Conservation (phyloP, 2,888 invertebrate genomes). For the Drosophila subsilvestris region DNA sequence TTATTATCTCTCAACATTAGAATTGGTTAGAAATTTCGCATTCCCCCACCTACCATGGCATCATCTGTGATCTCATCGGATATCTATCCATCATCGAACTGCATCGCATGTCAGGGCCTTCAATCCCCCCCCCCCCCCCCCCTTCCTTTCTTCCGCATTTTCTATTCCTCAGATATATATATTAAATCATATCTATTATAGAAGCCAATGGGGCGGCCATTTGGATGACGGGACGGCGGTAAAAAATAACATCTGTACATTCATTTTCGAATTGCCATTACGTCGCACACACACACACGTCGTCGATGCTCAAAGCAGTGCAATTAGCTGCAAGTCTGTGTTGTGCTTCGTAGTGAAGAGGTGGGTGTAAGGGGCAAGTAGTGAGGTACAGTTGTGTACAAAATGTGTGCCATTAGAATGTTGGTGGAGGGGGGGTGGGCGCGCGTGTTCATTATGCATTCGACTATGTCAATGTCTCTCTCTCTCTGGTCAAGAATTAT, state of each 20-base stretch:
- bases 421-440: neutral
- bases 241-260: neutral
- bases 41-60: neutral
- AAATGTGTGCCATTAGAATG: conserved; percentile 11
- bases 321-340: neutral
- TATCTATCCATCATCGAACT: neutral
- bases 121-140: neutral
- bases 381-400: neutral
- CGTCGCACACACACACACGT: neutral
- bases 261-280: neutral
- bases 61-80: neutral
- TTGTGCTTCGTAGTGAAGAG: neutral
- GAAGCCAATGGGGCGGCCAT: neutral
- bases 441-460: conserved; percentile 10
- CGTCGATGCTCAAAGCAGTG: neutral
- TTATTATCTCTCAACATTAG: no score
- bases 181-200: neutral
- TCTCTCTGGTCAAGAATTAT: conserved; percentile 28
- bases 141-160: neutral
- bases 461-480: conserved; percentile 24
- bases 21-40: no score
- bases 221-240: neutral
- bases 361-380: no score
- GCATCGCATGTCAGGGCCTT: neutral
- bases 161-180: neutral